Evolutionary conservation across 2,888 invertebrate species (phyloP), one percentile per base, ranked within the genome.

Genomic region (Latheticus oryzae): DNA sequence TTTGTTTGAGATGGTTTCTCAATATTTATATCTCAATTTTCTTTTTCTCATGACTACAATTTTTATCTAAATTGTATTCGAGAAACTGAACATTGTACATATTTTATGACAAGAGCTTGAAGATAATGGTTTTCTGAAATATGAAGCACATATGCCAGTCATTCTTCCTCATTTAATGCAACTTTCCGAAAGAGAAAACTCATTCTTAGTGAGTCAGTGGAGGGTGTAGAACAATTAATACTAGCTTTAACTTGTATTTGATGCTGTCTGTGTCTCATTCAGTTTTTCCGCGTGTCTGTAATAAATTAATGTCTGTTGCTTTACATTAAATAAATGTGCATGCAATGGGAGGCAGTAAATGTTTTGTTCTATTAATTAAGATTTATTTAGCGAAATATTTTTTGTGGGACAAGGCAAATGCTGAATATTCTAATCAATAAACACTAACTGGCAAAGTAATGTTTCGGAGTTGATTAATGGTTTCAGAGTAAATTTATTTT

Each of bases 121-220:
- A 45, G 33, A 35, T 35, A 51, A 51, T 51, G 33, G 33, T n/a
- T 37, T 37, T 33, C 26, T 21, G 28, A 56, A 58, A 61, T 58
- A 61, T 51, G 58, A 62, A 58, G 40, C 57, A 56, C 58, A 62
- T 62, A 58, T 54, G 62, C 60, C 56, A 62, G 60, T 64, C 62
- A 62, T 60, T 56, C 42, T 16, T 24, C 50, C 50, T 57, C 55
- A 52, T 52, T 59, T 33, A 26, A 32, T 53, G 40, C 43, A 24
- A 35, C 16, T 24, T 43, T 24, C 8, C 2, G 23, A 28, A 47
- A 52, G 57, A 43, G 56, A 60, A 56, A n/a, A n/a, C n/a, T 58
- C 42, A 58, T 60, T 64, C 60, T 60, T 58, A 62, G 48, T 32
- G 19, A 19, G 35, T 35, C 45, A 43, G 26, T 37, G 23, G 32